phyloP scores from a whole-genome alignment of 1,140 invertebrate species.

The Diuraphis noxia region DNA sequence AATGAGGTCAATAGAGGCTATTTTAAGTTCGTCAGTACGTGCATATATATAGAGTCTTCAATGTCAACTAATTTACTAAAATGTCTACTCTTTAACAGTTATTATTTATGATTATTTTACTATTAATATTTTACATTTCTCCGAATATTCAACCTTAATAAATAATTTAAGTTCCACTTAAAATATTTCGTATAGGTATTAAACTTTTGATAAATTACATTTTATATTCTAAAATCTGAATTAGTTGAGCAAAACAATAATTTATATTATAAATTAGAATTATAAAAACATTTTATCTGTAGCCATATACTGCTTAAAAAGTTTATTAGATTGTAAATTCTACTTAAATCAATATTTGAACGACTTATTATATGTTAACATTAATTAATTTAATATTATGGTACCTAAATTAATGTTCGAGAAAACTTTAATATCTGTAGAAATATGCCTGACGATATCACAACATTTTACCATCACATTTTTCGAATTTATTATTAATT shows the following conservation, averaged over 20 bases:
- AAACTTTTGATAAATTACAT: neutral
- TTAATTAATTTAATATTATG: neutral
- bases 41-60: neutral
- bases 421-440: neutral
- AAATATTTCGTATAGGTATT: neutral
- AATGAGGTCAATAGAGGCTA: neutral
- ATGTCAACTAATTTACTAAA: neutral
- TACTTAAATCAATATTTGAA: neutral
- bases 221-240: neutral
- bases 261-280: neutral
- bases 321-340: neutral
- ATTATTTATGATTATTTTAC: neutral
- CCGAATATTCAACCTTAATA: neutral
- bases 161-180: neutral
- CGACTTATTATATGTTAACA: neutral
- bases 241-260: neutral
- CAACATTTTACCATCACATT: too few relatives aligned
- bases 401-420: neutral
- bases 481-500: too few relatives aligned
- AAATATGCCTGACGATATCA: neutral
- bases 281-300: neutral
- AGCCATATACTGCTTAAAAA: neutral
- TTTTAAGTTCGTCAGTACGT: neutral
- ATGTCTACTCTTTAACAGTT: neutral
- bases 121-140: neutral